A percentile compares a stretch with the other conserved stretches of the same genome.
phyloP scores from a whole-genome alignment of 2,888 invertebrate species.

The Periphyllus acericola region DNA sequence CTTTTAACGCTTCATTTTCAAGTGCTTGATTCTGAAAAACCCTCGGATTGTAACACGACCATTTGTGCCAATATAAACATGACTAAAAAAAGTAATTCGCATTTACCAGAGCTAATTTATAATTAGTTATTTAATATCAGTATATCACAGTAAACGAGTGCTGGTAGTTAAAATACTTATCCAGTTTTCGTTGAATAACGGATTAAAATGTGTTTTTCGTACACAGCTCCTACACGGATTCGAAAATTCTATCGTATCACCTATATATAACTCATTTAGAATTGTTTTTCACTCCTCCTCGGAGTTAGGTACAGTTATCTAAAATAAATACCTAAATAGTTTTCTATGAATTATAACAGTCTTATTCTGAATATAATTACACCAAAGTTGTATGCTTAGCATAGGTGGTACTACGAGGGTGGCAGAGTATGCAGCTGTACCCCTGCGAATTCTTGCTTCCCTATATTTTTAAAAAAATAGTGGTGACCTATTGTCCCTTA shows the following conservation, averaged over 20 bases:
- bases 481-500: no score
- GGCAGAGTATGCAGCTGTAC: no score
- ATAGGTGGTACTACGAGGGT: no score
- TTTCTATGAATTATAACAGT: not conserved
- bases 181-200: not conserved
- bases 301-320: constrained; percentile 42
- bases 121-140: no score
- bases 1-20: constrained; percentile 16
- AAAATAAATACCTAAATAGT: constrained; percentile 32
- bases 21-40: constrained; percentile 29
- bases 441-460: no score
- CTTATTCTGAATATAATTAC: no score
- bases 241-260: constrained; percentile 53
- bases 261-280: constrained; percentile 8
- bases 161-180: constrained; percentile 45
- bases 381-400: no score
- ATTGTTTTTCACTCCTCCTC: constrained; percentile 40
- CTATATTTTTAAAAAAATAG: no score
- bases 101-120: constrained; percentile 29
- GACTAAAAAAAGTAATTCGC: constrained; percentile 23
- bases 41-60: constrained; percentile 26
- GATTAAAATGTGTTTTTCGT: constrained; percentile 40
- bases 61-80: constrained; percentile 39
- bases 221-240: constrained; percentile 31
- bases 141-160: constrained; percentile 32